Percentiles rank a stretch among this genome's conserved stretches.
These are phyloP conservation scores for Drosophila infuscata DNA, from an alignment of 2,888 invertebrate species.

Conservation along the genomic window DNA sequence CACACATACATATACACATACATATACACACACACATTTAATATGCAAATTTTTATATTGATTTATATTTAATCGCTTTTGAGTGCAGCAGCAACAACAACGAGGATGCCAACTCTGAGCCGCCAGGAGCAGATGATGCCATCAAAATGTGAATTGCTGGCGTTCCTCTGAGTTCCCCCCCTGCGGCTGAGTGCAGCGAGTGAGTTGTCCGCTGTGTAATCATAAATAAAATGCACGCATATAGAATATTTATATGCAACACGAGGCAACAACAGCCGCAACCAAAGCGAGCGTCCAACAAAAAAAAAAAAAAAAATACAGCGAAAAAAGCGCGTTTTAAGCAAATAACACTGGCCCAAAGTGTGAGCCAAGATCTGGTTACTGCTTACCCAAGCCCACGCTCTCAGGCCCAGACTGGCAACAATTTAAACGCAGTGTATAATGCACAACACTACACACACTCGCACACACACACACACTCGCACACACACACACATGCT, in stretches of 20 bases:
- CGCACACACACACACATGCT: constrained; percentile 16
- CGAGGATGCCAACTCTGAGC: constrained; percentile 6
- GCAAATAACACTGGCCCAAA: constrained; percentile 42
- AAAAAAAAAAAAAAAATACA: constrained; percentile 23
- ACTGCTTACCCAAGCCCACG: constrained; percentile 5
- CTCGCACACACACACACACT: constrained; percentile 11
- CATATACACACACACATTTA: constrained; percentile 36
- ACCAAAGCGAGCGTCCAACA: constrained; percentile 17
- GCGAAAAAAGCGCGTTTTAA: constrained; percentile 37
- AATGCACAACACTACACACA: constrained; percentile 30
- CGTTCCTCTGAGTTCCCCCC: constrained; percentile 11
- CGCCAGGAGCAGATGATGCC: constrained; percentile 67
- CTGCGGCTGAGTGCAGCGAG: constrained; percentile 49
- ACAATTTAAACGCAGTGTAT: constrained; percentile 50
- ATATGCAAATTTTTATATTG: constrained; percentile 77
- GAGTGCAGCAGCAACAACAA: constrained; percentile 58
- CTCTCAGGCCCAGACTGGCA: constrained; percentile 27
- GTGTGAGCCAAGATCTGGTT: constrained; percentile 41
- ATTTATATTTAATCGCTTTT: constrained; percentile 81
- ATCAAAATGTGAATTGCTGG: constrained; percentile 50
- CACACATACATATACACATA: no score
- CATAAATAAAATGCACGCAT: constrained; percentile 80
- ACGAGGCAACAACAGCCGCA: constrained; percentile 28
- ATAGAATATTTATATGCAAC: constrained; percentile 66
- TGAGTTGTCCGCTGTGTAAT: constrained; percentile 67